Percentiles rank a stretch among this genome's conserved stretches.
phyloP scores from a whole-genome alignment of 2,797 vertebrate species.

The Pantherophis alleghaniensis region DNA sequence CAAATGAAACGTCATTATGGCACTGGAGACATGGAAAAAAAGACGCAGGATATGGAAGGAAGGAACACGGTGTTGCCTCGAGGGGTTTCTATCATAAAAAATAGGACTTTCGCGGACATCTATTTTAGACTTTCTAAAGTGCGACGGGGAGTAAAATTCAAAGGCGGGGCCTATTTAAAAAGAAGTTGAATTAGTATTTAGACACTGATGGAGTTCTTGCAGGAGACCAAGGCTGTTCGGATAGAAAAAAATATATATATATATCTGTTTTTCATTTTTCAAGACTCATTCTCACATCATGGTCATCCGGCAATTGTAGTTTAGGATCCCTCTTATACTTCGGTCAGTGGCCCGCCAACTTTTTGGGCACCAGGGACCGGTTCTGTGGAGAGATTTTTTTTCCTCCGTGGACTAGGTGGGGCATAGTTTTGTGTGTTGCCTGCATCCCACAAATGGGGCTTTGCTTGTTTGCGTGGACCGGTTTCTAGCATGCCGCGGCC shows the following conservation, averaged over 20 bases:
- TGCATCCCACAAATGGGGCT: neutral
- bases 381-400: neutral
- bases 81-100: slow-evolving; percentile 55
- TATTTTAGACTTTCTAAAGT: slow-evolving; percentile 15
- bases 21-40: slow-evolving; percentile 67
- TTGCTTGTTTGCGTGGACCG: neutral
- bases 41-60: slow-evolving; percentile 47
- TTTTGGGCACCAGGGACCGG: neutral
- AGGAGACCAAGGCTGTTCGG: slow-evolving; percentile 63
- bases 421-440: neutral
- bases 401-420: accelerated
- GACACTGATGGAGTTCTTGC: slow-evolving; percentile 53
- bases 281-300: slow-evolving; percentile 55
- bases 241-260: slow-evolving; percentile 57
- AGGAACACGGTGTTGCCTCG: slow-evolving; percentile 51
- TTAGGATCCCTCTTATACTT: slow-evolving; percentile 56
- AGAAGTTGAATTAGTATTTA: slow-evolving; percentile 39
- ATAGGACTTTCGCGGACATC: slow-evolving; percentile 9
- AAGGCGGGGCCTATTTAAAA: slow-evolving; percentile 37
- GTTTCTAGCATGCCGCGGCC: neutral
- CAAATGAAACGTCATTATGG: slow-evolving; percentile 66
- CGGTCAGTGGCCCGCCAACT: neutral
- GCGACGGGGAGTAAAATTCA: slow-evolving; percentile 52
- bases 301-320: slow-evolving; percentile 50
- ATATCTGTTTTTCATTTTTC: slow-evolving; percentile 64